phyloP scores from a whole-genome alignment of 2,113 vertebrate species.

The Salvelinus fontinalis region DNA sequence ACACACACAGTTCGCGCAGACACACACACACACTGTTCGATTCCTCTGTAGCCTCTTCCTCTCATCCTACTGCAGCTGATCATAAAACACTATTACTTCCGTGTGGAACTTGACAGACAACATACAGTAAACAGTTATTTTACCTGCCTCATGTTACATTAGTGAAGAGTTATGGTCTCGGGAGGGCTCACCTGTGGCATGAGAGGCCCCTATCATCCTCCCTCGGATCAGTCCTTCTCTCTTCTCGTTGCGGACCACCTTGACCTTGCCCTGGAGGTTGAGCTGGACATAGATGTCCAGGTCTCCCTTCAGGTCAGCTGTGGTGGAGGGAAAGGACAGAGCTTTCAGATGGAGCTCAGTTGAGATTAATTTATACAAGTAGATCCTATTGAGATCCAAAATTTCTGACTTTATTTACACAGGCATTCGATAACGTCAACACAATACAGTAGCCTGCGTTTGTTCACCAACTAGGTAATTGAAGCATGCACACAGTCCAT shows the following conservation, averaged over 20 bases:
- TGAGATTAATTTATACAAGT: neutral
- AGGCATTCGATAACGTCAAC: neutral
- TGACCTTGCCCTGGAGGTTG: constrained; percentile 79
- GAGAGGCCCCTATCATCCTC: constrained; percentile 93
- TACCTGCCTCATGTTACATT: no score
- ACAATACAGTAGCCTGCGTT: neutral
- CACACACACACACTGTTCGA: no score
- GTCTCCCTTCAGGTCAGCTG: constrained; percentile 89
- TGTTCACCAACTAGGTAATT: neutral
- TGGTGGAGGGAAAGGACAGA: neutral
- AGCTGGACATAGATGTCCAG: constrained; percentile 79
- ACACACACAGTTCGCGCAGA: no score
- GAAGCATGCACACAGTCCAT: constrained; percentile 1
- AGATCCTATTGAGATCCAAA: neutral
- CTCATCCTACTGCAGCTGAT: no score
- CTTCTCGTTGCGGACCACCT: constrained; percentile 85
- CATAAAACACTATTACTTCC: no score
- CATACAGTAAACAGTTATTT: no score
- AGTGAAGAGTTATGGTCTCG: no score
- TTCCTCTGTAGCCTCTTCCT: no score
- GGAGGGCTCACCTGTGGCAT: constrained; percentile 81
- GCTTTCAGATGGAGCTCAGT: neutral
- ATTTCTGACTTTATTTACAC: neutral
- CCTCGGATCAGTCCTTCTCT: constrained; percentile 94
- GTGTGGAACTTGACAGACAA: no score